Conservation (phyloP, 2,113 vertebrate species). For the Agelaius tricolor region DNA sequence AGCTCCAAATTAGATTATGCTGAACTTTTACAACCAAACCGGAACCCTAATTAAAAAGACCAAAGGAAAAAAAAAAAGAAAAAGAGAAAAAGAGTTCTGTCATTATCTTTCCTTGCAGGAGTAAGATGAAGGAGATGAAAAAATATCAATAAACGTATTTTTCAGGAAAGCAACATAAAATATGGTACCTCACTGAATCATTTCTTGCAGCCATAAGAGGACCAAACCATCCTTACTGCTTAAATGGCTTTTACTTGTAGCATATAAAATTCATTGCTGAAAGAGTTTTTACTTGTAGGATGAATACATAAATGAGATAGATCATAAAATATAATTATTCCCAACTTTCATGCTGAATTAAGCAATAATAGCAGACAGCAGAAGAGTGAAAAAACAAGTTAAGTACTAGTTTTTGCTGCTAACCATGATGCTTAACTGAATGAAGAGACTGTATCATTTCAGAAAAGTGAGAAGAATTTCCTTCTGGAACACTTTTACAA, state of each 20-base stretch:
- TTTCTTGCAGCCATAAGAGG: not conserved
- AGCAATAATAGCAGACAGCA: not conserved
- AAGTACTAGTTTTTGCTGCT: not conserved
- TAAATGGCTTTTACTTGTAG: not conserved
- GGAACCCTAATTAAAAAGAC: not conserved
- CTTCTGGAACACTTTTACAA: not conserved
- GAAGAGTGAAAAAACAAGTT: not conserved
- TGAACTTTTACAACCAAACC: slow-evolving; percentile 11
- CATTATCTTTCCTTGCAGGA: not conserved
- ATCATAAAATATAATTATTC: not conserved
- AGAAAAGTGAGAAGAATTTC: not conserved
- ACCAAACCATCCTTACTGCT: not conserved
- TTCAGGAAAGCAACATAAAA: not conserved
- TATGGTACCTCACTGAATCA: not conserved
- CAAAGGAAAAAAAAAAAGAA: not conserved
- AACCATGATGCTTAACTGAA: not conserved
- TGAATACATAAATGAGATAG: not conserved
- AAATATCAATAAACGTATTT: not conserved
- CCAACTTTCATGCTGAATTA: not conserved
- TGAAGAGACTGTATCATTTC: not conserved
- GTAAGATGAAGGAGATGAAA: not conserved
- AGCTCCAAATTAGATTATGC: not conserved
- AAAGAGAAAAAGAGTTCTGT: not conserved
- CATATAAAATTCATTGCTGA: not conserved
- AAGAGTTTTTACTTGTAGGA: not conserved